Evolutionary conservation across 92 coral and sea anemone species (phyloP), one percentile per base, ranked within the genome.

Genomic region (Hydrozoanthus gracilis): DNA sequence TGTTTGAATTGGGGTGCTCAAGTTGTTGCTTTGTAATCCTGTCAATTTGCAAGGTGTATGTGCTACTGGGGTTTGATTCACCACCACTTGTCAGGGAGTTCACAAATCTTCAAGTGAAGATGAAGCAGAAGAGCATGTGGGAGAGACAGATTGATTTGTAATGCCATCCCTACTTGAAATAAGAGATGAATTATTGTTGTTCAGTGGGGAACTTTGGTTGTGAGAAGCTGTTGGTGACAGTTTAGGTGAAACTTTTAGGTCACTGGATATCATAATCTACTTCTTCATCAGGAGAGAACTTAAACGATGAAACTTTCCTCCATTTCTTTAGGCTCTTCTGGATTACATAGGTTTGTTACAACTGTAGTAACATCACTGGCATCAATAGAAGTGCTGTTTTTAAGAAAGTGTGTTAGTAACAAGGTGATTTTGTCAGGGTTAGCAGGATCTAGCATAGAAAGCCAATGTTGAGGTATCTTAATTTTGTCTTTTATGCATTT

Each of bases 401-500:
- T 44, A 67, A 67, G 73, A 35, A 67, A 67, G 3, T 67, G 35
- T 4, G 46, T 67, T n/a, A 67, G n/a, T 0, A 67, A 5, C 39
- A 35, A 10, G 0, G 45, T 67, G 45, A 0, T 17, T 8, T 67
- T 67, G 73, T 67, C 73, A 67, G 73, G 73, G 17, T 56, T 56
- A 0, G 11, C 64, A 0, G 64, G 11, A 9, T 56, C 64, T 56
- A 14, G 64, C 12, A 56, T 5, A 56, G 64, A 56, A 56, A 56
- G 64, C 64, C 64, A 14, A 56, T 56, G 64, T 56, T 13, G 14
- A 56, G 64, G 64, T 10, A 44, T 39, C 17, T 44, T 58, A 58
- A 56, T 68, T 17, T 39, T 15, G 9, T 83, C 78, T 9, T 82
- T n/a, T 7, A 89, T 45, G 83, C 83, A 86, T 16, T 50, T 62